Evolutionary conservation across 2,888 invertebrate genomes (phyloP).

Genomic region (Chloroclysta siterata): DNA sequence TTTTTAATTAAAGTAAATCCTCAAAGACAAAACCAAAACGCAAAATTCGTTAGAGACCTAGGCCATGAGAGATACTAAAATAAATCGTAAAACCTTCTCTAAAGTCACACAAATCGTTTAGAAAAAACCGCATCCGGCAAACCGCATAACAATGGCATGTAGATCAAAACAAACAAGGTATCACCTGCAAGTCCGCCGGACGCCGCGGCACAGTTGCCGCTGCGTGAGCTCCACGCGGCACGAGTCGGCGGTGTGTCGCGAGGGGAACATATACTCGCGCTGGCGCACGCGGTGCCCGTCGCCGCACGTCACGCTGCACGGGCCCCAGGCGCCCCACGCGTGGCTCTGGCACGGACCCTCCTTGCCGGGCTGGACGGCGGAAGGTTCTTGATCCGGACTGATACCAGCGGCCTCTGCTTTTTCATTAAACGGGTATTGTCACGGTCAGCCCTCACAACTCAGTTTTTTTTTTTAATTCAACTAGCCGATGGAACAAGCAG

Average conservation of each 20-base stretch:
- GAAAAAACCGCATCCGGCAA: no score
- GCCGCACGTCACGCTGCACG: slow-evolving; percentile 92
- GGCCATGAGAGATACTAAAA: no score
- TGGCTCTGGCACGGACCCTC: slow-evolving; percentile 87
- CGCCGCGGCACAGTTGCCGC: slow-evolving; percentile 78
- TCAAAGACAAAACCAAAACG: no score
- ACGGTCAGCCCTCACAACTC: no score
- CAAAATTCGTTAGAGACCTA: no score
- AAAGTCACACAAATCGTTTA: no score
- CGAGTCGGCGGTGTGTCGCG: slow-evolving; percentile 79
- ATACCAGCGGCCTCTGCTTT: slow-evolving; percentile 28
- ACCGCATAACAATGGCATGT: no score
- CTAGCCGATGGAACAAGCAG: no score
- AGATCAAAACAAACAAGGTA: no score
- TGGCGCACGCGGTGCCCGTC: slow-evolving; percentile 88
- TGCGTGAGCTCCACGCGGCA: slow-evolving; percentile 87
- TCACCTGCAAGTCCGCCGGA: slow-evolving; percentile 77
- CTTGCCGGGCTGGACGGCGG: slow-evolving; percentile 53
- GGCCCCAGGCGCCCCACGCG: slow-evolving; percentile 92
- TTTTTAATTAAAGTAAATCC: no score
- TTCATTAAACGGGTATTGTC: not conserved
- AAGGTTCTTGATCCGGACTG: slow-evolving; percentile 38
- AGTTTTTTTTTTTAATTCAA: no score
- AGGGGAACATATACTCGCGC: slow-evolving; percentile 80
- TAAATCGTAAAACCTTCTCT: no score